Evolutionary conservation across 1,140 invertebrate genomes (phyloP), one percentile per base, ranked within the genome.

Genomic region (Centruroides vittatus): DNA sequence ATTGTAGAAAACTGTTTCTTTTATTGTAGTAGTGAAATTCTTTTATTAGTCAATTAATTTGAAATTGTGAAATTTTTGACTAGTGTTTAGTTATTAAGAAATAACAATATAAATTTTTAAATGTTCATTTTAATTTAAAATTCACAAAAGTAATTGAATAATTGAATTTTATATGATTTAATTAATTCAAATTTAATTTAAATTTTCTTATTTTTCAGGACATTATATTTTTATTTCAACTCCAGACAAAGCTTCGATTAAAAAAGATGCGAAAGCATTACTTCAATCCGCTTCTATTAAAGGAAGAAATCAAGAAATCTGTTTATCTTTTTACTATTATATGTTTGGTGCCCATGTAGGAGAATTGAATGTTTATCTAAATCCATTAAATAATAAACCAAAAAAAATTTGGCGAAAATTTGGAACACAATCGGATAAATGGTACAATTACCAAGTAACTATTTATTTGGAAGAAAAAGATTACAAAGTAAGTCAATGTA

Each of bases 291-390:
- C 4, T 9, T 0, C 5, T 2, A 23, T 13, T 51, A 23, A 51
- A 51, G 50, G 23, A 13, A 53, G 4, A 53, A 53, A 53, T 35
- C 51, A 53, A 35, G 13, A 23, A 23, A 55, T 50, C 0, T 65
- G 63, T 49, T 60, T 65, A 35, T 60, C 60, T 0, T 65, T 65
- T 23, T 61, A 61, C 35, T 65, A 59, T 36, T 57, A 65, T 52
- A 65, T 65, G 63, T 65, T 65, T 36, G 63, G 63, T 10, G 57
- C 63, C 3, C 60, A 61, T 46, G 60, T 65, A 0, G 60, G 60
- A 4, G 57, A 61, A 35, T 41, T 65, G 10, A 55, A 54, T 5
- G 49, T 65, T 5, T 47, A 12, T n/a, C 4, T 63, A n/a, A 54
- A 49, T 1, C 49, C 35, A 5, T 56, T 62, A 50, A 47, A 61